Percentiles rank a stretch among this genome's conserved stretches.
Conservation (phyloP, 37 sponge, comb jelly and placozoan species). For the Halisarca cf. caerulea region DNA sequence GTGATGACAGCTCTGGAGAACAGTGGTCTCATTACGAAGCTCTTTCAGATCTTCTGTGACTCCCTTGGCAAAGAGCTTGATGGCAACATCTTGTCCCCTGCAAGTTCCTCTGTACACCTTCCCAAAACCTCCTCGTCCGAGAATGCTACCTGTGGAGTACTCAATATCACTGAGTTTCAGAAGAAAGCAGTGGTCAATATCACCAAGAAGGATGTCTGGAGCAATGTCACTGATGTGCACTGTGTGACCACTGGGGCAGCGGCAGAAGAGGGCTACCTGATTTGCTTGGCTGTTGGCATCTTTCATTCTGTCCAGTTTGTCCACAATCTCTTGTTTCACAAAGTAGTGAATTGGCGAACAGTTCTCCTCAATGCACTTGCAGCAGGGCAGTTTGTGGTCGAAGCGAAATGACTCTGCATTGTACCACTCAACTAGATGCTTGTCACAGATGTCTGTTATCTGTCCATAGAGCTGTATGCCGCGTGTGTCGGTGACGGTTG, state of each 20-base stretch:
- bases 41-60: conserved; percentile 56
- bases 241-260: conserved; percentile 14
- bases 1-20: conserved; percentile 73
- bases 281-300: not conserved
- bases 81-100: conserved; percentile 15
- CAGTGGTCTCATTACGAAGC: conserved; percentile 70
- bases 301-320: not conserved
- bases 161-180: conserved; percentile 47
- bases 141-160: conserved; percentile 47
- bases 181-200: conserved; percentile 55
- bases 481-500: conserved; percentile 41
- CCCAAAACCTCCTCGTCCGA: conserved; percentile 73
- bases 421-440: conserved; percentile 85
- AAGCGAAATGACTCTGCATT: conserved; percentile 47
- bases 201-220: conserved; percentile 76
- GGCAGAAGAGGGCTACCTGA: not conserved
- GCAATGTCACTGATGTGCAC: conserved; percentile 62
- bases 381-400: conserved; percentile 67
- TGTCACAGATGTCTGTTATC: conserved; percentile 63
- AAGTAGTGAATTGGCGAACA: conserved; percentile 22
- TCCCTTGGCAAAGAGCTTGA: not conserved
- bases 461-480: conserved; percentile 71
- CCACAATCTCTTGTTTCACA: not conserved
- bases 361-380: conserved; percentile 47
- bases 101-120: conserved; percentile 66